Base-by-base conservation (phyloP, 2,797 vertebrate species). In the Halcyon smyrnensis region DNA sequence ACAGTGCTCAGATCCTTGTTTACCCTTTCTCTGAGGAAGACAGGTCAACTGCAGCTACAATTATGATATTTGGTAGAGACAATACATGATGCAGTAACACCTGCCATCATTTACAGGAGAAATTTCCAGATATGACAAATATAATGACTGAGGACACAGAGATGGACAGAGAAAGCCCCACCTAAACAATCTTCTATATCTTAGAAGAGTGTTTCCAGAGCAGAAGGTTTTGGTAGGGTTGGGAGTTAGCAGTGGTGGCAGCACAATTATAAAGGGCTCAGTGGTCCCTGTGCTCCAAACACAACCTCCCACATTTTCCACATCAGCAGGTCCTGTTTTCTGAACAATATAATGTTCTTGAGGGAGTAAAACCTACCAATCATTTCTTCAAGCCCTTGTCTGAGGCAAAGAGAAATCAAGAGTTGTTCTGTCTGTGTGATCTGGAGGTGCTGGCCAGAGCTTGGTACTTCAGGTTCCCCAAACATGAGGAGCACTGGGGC, bases 31-130 rank as follows among this genome's bases (percentile, higher is more conserved):
- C 51, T 43, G 34, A 74, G 59, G 20, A 64, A 73, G 3, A 11
- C 17, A 34, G 32, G 25, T 50, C 45, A 77, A 41, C 37, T 37
- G 39, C 32, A 65, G 8, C 34, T 46, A 34, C 17, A 69, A 71
- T 15, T 7, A 12, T 28, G 24, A 5, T 12, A 37, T 54, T 81
- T 50, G 12, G 17, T 77, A 69, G 27, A 70, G 36, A 46, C 43
- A 62, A 25, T 23, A 56, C 1, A 4, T 25, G 10, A 21, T 69
- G 32, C 46, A 64, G 30, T 46, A 75, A 54, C 59, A 34, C 27
- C 12, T 50, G 20, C 28, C 30, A 18, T 19, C 0, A 0, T 36
- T 54, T 64, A 67, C 17, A 70, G 18, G 39, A 71, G n/a, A 67
- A 37, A 59, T 63, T 70, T 64, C 25, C 60, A 63, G 39, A 54